phyloP scores from a whole-genome alignment of 1,140 invertebrate species.

The Calliphora vicina region DNA sequence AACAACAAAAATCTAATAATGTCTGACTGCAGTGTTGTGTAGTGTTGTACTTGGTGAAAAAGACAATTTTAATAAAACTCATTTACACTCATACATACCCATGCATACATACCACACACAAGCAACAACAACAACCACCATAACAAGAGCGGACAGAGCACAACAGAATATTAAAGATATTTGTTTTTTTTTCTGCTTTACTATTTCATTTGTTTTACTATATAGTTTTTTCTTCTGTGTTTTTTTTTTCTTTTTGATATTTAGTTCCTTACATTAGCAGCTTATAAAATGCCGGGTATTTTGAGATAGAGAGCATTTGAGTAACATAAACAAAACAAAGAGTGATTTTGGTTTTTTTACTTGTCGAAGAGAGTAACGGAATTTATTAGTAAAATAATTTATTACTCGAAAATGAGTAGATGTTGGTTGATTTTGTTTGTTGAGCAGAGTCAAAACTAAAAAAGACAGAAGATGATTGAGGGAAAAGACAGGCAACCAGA shows the following conservation, averaged over 20 bases:
- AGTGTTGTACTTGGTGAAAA: not conserved
- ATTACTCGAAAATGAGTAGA: too few relatives aligned
- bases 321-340: too few relatives aligned
- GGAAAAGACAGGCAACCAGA: too few relatives aligned
- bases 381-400: too few relatives aligned
- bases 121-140: not conserved
- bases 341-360: too few relatives aligned
- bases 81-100: not conserved
- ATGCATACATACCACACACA: not conserved
- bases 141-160: not conserved
- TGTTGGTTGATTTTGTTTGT: too few relatives aligned
- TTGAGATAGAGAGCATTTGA: not conserved
- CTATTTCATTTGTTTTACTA: not conserved
- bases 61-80: not conserved
- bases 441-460: too few relatives aligned
- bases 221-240: not conserved
- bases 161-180: too few relatives aligned
- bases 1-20: not conserved
- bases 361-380: too few relatives aligned
- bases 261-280: too few relatives aligned
- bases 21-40: not conserved
- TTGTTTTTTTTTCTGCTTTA: not conserved
- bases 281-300: slow-evolving; percentile 5
- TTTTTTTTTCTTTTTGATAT: too few relatives aligned
- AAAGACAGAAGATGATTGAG: too few relatives aligned